Evolutionary conservation across 2,113 vertebrate species (phyloP).

Genomic region (Oncorhynchus gorbuscha): DNA sequence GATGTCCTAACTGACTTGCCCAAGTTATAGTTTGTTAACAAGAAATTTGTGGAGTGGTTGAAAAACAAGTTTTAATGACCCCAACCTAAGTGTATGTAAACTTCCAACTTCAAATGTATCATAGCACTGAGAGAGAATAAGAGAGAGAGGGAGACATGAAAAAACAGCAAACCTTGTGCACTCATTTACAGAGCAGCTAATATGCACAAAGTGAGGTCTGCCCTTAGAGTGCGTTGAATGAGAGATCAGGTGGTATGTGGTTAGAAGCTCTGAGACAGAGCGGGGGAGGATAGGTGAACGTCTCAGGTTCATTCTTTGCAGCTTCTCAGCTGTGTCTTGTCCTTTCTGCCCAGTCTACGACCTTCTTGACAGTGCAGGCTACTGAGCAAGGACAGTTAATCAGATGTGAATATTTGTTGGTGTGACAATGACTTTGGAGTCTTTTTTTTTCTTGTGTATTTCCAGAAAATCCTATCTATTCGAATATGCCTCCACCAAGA

Average conservation of each 20-base stretch:
- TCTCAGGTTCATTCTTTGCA: not conserved
- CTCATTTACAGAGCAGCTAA: not conserved
- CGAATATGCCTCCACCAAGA: constrained; percentile 14
- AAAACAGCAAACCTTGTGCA: not conserved
- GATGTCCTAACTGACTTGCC: too few relatives aligned
- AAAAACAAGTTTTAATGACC: too few relatives aligned
- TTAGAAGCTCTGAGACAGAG: constrained; percentile 1
- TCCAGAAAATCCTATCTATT: constrained; percentile 30
- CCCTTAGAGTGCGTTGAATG: not conserved
- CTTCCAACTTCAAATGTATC: not conserved
- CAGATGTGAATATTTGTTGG: not conserved
- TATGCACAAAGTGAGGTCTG: not conserved
- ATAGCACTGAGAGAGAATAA: not conserved
- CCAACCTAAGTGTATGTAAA: too few relatives aligned
- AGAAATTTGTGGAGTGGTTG: too few relatives aligned
- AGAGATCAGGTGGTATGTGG: constrained; percentile 5
- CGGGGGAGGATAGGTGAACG: not conserved
- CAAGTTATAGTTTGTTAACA: too few relatives aligned
- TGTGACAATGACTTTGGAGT: not conserved
- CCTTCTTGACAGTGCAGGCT: not conserved
- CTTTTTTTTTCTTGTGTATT: not conserved
- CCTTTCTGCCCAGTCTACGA: not conserved
- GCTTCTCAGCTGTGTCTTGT: not conserved
- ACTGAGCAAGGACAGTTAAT: not conserved
- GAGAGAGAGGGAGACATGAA: not conserved